Percentiles rank a stretch among this genome's conserved stretches.
These are phyloP conservation scores for Sebastiscus albofasciatus DNA, from an alignment of 2,797 vertebrate species.

Conservation along the genomic window DNA sequence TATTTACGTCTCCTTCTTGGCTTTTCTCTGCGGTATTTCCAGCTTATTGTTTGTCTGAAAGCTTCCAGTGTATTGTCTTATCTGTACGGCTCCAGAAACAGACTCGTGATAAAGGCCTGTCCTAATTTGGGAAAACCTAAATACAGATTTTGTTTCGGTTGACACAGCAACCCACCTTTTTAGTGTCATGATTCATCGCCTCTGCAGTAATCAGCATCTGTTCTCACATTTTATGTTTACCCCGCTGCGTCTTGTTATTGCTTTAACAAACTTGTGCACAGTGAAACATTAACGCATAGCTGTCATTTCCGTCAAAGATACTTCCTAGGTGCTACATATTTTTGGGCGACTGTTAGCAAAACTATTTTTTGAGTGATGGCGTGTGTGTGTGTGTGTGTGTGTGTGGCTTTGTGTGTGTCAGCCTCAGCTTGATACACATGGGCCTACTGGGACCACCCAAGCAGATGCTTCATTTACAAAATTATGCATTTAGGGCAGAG, in stretches of 20 bases:
- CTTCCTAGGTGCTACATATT: conserved; percentile 22
- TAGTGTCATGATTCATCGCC: not conserved
- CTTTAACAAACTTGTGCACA: not conserved
- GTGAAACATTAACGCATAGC: not conserved
- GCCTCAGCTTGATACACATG: conserved; percentile 47
- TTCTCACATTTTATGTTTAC: conserved; percentile 6
- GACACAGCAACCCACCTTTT: conserved; percentile 10
- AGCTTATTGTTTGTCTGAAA: not conserved
- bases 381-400: not conserved
- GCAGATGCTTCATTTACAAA: conserved; percentile 77
- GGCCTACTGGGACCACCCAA: conserved; percentile 69
- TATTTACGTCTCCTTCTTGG: not conserved
- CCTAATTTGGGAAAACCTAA: conserved; percentile 26
- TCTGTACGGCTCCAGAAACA: not conserved
- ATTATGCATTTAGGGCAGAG: conserved; percentile 79
- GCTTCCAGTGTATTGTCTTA: conserved; percentile 6
- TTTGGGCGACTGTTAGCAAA: conserved; percentile 27
- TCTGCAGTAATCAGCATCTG: not conserved
- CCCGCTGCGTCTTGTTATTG: not conserved
- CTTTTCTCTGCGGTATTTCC: not conserved
- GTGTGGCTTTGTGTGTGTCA: conserved; percentile 25
- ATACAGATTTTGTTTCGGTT: conserved; percentile 30
- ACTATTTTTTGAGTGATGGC: conserved; percentile 51
- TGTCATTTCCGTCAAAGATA: not conserved
- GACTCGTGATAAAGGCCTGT: not conserved